phyloP scores from a whole-genome alignment of 2,888 invertebrate species.

The Spodoptera picta region DNA sequence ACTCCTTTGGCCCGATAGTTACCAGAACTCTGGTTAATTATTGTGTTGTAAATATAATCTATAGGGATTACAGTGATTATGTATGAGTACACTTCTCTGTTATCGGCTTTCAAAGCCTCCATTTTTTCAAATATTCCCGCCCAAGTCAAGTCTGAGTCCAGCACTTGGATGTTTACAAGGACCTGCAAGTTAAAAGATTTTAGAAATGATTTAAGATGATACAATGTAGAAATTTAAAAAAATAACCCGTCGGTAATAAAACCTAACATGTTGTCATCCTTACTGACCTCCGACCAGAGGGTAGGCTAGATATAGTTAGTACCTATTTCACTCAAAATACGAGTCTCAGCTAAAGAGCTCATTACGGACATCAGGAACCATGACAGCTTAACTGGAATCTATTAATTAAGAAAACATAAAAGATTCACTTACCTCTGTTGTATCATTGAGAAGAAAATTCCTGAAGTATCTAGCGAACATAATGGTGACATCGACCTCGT shows the following conservation, averaged over 20 bases:
- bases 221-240: no score
- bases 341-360: no score
- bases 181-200: slow-evolving; percentile 63
- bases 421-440: slow-evolving; percentile 67
- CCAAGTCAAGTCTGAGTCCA: slow-evolving; percentile 70
- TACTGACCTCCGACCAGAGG: no score
- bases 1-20: slow-evolving; percentile 50
- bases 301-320: no score
- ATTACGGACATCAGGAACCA: no score
- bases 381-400: no score
- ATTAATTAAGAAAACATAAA: background rate
- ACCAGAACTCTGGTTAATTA: slow-evolving; percentile 64
- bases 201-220: background rate
- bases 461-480: slow-evolving; percentile 72
- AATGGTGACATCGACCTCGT: slow-evolving; percentile 66
- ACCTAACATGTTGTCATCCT: no score
- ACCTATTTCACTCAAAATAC: no score
- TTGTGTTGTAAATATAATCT: slow-evolving; percentile 77
- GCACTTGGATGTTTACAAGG: slow-evolving; percentile 78
- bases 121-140: slow-evolving; percentile 71
- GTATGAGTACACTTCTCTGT: slow-evolving; percentile 75
- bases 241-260: no score
- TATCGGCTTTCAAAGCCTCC: slow-evolving; percentile 69
- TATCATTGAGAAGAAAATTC: slow-evolving; percentile 72
- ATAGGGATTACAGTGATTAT: slow-evolving; percentile 75